phyloP scores from a whole-genome alignment of 2,113 vertebrate genomes.

The Vulpes vulpes region DNA sequence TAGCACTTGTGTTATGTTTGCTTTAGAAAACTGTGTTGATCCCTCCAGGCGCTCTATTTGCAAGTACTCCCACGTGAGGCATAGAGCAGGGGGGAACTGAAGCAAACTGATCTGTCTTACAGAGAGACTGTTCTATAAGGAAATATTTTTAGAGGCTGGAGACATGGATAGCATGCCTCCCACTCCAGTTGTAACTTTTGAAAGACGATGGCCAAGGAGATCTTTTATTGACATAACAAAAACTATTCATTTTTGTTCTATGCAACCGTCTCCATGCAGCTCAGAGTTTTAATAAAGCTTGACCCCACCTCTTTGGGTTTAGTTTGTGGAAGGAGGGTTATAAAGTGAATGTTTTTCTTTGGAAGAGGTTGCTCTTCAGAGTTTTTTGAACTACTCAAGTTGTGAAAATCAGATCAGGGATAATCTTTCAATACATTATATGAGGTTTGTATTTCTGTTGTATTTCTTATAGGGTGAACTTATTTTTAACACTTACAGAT shows the following conservation, averaged over 20 bases:
- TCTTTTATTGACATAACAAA: conserved; percentile 75
- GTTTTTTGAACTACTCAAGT: conserved; percentile 37
- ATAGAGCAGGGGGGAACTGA: conserved; percentile 60
- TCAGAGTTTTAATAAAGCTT: conserved; percentile 70
- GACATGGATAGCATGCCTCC: conserved; percentile 65
- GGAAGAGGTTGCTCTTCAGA: conserved; percentile 40
- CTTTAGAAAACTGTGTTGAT: conserved; percentile 84
- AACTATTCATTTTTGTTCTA: conserved; percentile 51
- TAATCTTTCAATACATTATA: conserved; percentile 39
- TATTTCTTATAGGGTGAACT: conserved; percentile 45
- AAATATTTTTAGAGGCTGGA: conserved; percentile 71
- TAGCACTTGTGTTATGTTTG: conserved; percentile 81
- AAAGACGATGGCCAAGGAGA: conserved; percentile 59
- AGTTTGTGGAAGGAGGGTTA: conserved; percentile 54
- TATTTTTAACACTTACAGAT: conserved; percentile 54
- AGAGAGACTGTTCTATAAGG: conserved; percentile 74
- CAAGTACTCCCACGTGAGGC: conserved; percentile 74
- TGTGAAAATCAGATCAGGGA: conserved; percentile 52
- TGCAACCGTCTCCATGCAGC: conserved; percentile 70
- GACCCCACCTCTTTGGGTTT: conserved; percentile 56
- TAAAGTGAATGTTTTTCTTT: conserved; percentile 74
- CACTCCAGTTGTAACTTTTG: conserved; percentile 61
- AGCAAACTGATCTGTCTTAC: conserved; percentile 78
- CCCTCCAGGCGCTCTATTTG: conserved; percentile 83
- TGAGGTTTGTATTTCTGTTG: conserved; percentile 60